A percentile compares a stretch with the other conserved stretches of the same genome.
Evolutionary conservation across 1,140 invertebrate genomes (phyloP).

Genomic region (Cydia strobilella): DNA sequence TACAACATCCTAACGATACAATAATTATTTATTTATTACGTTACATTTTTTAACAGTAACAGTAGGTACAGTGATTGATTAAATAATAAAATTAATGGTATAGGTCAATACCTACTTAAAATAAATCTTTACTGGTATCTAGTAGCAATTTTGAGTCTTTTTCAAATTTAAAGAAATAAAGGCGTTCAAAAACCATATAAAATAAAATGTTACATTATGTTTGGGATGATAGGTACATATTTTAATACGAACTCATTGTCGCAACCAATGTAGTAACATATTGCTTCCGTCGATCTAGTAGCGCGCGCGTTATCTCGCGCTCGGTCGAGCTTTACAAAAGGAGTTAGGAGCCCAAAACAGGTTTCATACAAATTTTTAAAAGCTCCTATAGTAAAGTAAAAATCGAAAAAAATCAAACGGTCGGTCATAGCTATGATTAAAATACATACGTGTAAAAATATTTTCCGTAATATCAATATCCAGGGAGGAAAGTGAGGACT

Average conservation of each 20-base stretch:
- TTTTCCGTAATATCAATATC: too few species aligned
- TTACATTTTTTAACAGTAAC: constrained; percentile 53
- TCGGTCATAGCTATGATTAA: too few species aligned
- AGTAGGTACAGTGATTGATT: constrained; percentile 35
- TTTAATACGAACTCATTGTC: constrained; percentile 20
- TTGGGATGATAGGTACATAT: constrained; percentile 17
- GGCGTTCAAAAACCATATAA: not conserved
- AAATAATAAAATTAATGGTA: constrained; percentile 24
- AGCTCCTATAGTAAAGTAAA: too few species aligned
- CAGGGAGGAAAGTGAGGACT: too few species aligned
- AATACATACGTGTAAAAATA: too few species aligned
- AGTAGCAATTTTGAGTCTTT: constrained; percentile 5
- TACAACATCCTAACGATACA: constrained; percentile 58
- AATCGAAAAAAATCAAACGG: too few species aligned
- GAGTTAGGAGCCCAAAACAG: too few species aligned
- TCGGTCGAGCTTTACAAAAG: not conserved
- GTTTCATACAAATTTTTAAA: too few species aligned
- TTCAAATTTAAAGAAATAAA: constrained; percentile 4
- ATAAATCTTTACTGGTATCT: constrained; percentile 18
- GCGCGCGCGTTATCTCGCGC: not conserved
- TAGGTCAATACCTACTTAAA: not conserved
- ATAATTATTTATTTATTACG: constrained; percentile 52
- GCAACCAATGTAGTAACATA: constrained; percentile 27
- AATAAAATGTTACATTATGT: not conserved
- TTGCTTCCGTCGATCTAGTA: not conserved